Percentiles rank a stretch among this genome's conserved stretches.
Conservation (phyloP, 1,140 invertebrate species). For the Lordiphosa clarofinis region DNA sequence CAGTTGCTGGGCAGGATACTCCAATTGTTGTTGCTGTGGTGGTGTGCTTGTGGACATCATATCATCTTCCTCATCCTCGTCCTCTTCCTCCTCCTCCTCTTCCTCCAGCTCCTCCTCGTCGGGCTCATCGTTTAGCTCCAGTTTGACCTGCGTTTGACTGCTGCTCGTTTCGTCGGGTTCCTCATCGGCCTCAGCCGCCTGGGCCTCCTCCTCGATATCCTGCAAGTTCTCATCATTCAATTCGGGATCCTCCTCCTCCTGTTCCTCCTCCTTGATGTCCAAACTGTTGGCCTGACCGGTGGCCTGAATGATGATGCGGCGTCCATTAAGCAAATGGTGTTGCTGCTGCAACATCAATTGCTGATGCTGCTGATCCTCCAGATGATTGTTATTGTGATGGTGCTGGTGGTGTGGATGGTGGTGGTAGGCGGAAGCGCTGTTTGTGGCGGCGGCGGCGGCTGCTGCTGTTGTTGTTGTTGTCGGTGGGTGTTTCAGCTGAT, state of each 20-base stretch:
- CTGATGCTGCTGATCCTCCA: slow-evolving; percentile 24
- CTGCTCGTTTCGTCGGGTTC: slow-evolving; percentile 45
- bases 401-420: slow-evolving; percentile 19
- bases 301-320: slow-evolving; percentile 72
- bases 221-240: slow-evolving; percentile 74
- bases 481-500: slow-evolving; percentile 58
- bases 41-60: no score
- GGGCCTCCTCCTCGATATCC: slow-evolving; percentile 75
- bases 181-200: slow-evolving; percentile 72
- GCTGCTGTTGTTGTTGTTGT: slow-evolving; percentile 55
- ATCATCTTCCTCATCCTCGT: slow-evolving; percentile 29
- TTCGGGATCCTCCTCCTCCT: slow-evolving; percentile 69
- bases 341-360: slow-evolving; percentile 45
- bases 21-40: slow-evolving; percentile 34
- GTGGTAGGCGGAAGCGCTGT: slow-evolving; percentile 51
- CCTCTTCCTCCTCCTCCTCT: slow-evolving; percentile 43
- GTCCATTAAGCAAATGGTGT: slow-evolving; percentile 63
- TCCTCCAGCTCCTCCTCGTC: slow-evolving; percentile 54
- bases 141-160: slow-evolving; percentile 52
- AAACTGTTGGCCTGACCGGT: slow-evolving; percentile 37
- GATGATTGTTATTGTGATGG: slow-evolving; percentile 35
- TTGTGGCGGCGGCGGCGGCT: slow-evolving; percentile 13
- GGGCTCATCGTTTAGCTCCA: slow-evolving; percentile 61
- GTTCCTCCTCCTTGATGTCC: slow-evolving; percentile 49
- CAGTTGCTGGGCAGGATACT: slow-evolving; percentile 54